A percentile compares a stretch with the other conserved stretches of the same genome.
These are phyloP conservation scores for Orchesella flavescens DNA, from an alignment of 2,888 invertebrate genomes.

Conservation along the genomic window DNA sequence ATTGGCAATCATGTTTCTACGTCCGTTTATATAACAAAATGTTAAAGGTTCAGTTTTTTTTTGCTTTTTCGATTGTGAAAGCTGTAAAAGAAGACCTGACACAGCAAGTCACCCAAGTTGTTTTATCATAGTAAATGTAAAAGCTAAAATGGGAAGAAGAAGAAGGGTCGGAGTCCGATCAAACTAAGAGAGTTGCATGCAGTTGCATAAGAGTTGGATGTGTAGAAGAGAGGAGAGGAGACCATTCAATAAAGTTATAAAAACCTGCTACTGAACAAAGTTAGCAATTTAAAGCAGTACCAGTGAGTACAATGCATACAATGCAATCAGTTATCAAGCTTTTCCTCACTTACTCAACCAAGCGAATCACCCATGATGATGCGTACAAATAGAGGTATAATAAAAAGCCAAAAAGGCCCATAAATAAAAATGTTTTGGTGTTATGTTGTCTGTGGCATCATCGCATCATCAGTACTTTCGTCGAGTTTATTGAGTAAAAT, in stretches of 20 bases:
- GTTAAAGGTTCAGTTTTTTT: no score
- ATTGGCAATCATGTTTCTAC: no score
- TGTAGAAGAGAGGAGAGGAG: slow-evolving; percentile 14
- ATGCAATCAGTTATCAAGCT: slow-evolving; percentile 45
- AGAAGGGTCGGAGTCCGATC: slow-evolving; percentile 33
- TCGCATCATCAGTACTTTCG: slow-evolving; percentile 28
- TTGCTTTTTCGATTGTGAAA: slow-evolving; percentile 51
- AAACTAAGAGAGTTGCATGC: no score
- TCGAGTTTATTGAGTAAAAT: slow-evolving; percentile 25
- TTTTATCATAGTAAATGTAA: slow-evolving; percentile 46
- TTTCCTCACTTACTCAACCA: slow-evolving; percentile 58
- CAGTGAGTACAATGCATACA: slow-evolving; percentile 26
- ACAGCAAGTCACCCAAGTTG: slow-evolving; percentile 55
- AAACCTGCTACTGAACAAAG: slow-evolving; percentile 10
- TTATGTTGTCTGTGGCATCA: slow-evolving; percentile 20
- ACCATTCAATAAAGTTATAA: slow-evolving; percentile 37
- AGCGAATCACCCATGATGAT: slow-evolving; percentile 62
- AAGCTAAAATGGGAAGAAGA: slow-evolving; percentile 30
- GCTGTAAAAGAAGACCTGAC: slow-evolving; percentile 63
- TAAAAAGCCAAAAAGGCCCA: slow-evolving; percentile 59
- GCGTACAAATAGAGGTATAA: slow-evolving; percentile 62
- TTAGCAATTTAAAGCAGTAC: slow-evolving; percentile 18
- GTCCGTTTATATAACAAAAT: no score
- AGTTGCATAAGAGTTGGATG: slow-evolving; percentile 10
- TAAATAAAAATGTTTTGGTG: slow-evolving; percentile 61